Evolutionary conservation across 2,797 vertebrate species (phyloP), one percentile per base, ranked within the genome.

Genomic region (Lacerta viridis): DNA sequence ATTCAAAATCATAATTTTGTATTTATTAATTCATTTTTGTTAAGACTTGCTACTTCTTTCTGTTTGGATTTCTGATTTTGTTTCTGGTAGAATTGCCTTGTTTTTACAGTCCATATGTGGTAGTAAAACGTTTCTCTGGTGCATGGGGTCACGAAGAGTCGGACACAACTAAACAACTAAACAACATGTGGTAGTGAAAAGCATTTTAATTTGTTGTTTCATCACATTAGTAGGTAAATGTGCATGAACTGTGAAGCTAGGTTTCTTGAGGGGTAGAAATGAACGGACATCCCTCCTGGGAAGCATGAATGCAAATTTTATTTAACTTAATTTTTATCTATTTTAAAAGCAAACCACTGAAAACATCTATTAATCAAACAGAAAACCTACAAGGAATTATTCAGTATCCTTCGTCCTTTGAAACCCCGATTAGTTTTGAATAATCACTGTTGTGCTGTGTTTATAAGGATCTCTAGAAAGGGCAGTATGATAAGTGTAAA

Each of bases 321-420:
- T 68, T 92, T 94, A 89, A 90, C 39, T 87, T 69, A 43, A 84
- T 39, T 93, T 94, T 93, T 91, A 87, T 84, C 90, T 83, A 33
- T 75, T 20, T 75, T 83, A 36, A 84, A 80, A 81, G 64, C 66
- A 41, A 71, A 59, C 87, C 72, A 81, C 39, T 25, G 13, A 86
- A 29, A 82, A 66, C 36, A n/a, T 89, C 83, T 93, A 39, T 93
- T 94, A 93, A 89, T 93, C 89, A 88, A 74, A 87, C 11, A 86
- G 90, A 93, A 95, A 95, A 95, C 91, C 92, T 89, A 92, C 84
- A 80, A 72, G 89, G 90, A 93, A 93, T 89, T 93, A 93, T 84
- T 91, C 88, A 90, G 20, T 88, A 41, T 92, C 87, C 86, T 94
- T 83, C 1, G 5, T 87, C 71, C 85, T 89, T 36, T 80, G 85